phyloP scores from a whole-genome alignment of 2,888 invertebrate genomes.

The Drosophila paracracens region DNA sequence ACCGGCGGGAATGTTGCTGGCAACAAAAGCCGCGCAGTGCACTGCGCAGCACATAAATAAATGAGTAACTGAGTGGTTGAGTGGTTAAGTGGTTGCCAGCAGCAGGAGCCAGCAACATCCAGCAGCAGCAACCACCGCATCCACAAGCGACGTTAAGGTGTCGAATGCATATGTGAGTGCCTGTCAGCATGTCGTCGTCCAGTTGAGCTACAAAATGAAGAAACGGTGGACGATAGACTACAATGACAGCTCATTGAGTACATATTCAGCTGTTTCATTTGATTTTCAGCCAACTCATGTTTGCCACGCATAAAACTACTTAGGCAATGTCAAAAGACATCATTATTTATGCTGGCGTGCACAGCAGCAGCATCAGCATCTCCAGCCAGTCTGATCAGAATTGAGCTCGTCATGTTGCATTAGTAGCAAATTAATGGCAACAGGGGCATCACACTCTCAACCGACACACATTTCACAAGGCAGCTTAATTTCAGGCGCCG shows the following conservation, averaged over 20 bases:
- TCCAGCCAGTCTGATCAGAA: conserved; percentile 46
- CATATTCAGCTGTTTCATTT: conserved; percentile 50
- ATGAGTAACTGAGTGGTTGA: conserved; percentile 71
- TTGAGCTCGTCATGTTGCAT: conserved; percentile 61
- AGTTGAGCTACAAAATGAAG: conserved; percentile 23
- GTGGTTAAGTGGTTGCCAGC: conserved; percentile 58
- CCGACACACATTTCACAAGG: conserved; percentile 10
- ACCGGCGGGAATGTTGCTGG: conserved; percentile 42
- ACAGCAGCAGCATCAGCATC: conserved; percentile 16
- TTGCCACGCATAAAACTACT: conserved; percentile 77
- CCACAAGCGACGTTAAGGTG: conserved; percentile 22
- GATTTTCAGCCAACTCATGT: conserved; percentile 73
- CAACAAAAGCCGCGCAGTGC: conserved; percentile 67
- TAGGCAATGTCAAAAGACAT: conserved; percentile 80
- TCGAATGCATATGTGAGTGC: conserved; percentile 60
- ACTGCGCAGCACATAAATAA: conserved; percentile 72
- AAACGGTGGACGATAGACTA: not conserved
- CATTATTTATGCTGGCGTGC: conserved; percentile 71
- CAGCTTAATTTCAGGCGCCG: conserved; percentile 58
- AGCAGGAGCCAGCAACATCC: not conserved
- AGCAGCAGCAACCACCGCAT: not conserved
- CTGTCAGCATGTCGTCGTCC: conserved; percentile 36
- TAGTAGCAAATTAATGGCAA: conserved; percentile 51
- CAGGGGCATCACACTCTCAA: not conserved
- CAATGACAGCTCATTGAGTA: conserved; percentile 48